phyloP scores from a whole-genome alignment of 2,797 vertebrate genomes.

The Okamejei kenojei region DNA sequence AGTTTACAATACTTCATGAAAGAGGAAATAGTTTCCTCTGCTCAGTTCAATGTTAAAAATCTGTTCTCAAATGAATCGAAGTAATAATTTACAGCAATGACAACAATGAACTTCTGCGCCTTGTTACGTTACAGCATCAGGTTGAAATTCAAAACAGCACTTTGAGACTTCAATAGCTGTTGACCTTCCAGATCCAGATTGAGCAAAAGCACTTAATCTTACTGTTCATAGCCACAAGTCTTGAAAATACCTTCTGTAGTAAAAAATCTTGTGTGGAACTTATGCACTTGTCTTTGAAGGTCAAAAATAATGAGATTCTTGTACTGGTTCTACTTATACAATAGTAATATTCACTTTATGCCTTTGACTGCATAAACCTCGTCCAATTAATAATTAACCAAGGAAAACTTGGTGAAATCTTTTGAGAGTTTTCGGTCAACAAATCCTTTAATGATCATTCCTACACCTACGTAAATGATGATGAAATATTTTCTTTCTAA shows the following conservation, averaged over 20 bases:
- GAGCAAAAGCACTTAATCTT: neutral
- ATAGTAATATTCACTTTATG: neutral
- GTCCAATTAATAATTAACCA: neutral
- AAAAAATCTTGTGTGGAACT: neutral
- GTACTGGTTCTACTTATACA: neutral
- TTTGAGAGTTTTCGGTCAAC: neutral
- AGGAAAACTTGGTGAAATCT: neutral
- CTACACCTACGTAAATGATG: neutral
- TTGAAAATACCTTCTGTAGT: neutral
- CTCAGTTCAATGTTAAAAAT: neutral
- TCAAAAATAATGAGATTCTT: neutral
- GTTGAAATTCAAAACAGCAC: neutral
- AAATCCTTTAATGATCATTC: neutral
- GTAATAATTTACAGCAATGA: slow-evolving; percentile 12
- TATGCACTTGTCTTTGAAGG: neutral
- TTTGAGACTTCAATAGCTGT: neutral
- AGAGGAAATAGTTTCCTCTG: too few species aligned
- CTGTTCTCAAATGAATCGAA: neutral
- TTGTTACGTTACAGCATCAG: neutral
- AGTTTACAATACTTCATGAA: neutral
- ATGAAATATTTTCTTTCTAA: neutral
- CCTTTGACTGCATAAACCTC: neutral
- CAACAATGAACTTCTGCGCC: neutral
- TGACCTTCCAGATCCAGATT: neutral
- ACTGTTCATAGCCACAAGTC: neutral